Conservation (phyloP, 2,888 invertebrate species). For the Melolontha melolontha region DNA sequence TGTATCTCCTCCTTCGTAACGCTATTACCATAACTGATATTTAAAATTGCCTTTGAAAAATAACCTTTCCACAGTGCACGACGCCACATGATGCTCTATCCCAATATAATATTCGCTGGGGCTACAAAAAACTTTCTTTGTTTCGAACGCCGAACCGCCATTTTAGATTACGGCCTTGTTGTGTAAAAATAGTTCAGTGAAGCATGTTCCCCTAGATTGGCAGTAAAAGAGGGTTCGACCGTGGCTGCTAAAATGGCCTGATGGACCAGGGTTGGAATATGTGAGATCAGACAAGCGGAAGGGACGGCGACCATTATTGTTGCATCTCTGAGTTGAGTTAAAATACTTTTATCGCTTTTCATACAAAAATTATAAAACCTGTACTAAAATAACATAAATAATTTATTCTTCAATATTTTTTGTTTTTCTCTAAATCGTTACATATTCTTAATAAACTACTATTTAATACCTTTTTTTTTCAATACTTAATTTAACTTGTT, state of each 20-base stretch:
- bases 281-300: slow-evolving; percentile 59
- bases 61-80: slow-evolving; percentile 48
- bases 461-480: too few species aligned
- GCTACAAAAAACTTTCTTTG: slow-evolving; percentile 58
- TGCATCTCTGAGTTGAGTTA: slow-evolving; percentile 51
- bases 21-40: slow-evolving; percentile 37
- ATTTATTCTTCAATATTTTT: too few species aligned
- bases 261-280: slow-evolving; percentile 54
- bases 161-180: slow-evolving; percentile 63
- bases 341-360: slow-evolving; percentile 30
- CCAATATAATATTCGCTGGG: slow-evolving; percentile 50
- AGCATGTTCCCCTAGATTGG: slow-evolving; percentile 64
- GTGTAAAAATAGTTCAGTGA: slow-evolving; percentile 65
- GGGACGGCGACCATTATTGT: slow-evolving; percentile 56
- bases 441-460: too few species aligned
- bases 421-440: too few species aligned
- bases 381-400: too few species aligned
- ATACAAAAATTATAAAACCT: too few species aligned
- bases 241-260: slow-evolving; percentile 57
- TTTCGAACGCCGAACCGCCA: slow-evolving; percentile 60
- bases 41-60: slow-evolving; percentile 50
- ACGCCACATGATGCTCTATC: slow-evolving; percentile 48
- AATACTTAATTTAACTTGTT: too few species aligned
- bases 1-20: slow-evolving; percentile 2
- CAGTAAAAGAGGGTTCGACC: slow-evolving; percentile 59